Conservation (phyloP, 2,113 vertebrate species). For the Paralichthys olivaceus region DNA sequence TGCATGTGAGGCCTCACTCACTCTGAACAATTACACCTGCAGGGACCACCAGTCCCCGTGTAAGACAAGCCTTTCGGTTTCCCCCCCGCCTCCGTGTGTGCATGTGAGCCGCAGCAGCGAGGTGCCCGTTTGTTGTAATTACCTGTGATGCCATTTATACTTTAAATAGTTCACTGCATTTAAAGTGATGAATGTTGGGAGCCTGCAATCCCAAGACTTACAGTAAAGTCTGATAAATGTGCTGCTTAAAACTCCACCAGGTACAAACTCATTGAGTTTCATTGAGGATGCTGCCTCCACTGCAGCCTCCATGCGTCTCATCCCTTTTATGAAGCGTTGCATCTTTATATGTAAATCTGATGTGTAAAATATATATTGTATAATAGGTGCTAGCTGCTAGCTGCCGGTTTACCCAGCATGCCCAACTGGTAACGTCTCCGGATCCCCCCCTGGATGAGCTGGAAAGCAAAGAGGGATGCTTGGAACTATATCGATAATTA, state of each 20-base stretch:
- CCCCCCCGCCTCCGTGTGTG: not conserved
- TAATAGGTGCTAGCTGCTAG: too few relatives aligned
- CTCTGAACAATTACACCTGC: slow-evolving; percentile 35
- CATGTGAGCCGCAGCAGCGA: not conserved
- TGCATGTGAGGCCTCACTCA: slow-evolving; percentile 21
- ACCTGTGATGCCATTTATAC: slow-evolving; percentile 20
- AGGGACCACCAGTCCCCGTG: slow-evolving; percentile 2
- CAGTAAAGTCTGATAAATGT: slow-evolving; percentile 19
- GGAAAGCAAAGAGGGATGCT: too few relatives aligned
- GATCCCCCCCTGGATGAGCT: too few relatives aligned
- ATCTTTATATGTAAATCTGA: not conserved
- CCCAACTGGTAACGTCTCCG: too few relatives aligned
- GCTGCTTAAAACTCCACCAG: not conserved
- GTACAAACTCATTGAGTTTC: not conserved
- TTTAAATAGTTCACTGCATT: slow-evolving; percentile 19
- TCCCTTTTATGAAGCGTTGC: not conserved
- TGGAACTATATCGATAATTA: too few relatives aligned
- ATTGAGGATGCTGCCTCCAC: not conserved
- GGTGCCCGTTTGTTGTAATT: slow-evolving; percentile 39
- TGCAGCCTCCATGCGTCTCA: not conserved
- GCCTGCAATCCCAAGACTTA: not conserved
- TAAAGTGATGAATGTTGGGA: slow-evolving; percentile 33
- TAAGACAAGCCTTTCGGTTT: slow-evolving; percentile 28
- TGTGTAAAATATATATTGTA: too few relatives aligned
- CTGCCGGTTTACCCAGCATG: too few relatives aligned